Evolutionary conservation across 2,888 invertebrate species (phyloP).

Genomic region (Ormyrus rosae): DNA sequence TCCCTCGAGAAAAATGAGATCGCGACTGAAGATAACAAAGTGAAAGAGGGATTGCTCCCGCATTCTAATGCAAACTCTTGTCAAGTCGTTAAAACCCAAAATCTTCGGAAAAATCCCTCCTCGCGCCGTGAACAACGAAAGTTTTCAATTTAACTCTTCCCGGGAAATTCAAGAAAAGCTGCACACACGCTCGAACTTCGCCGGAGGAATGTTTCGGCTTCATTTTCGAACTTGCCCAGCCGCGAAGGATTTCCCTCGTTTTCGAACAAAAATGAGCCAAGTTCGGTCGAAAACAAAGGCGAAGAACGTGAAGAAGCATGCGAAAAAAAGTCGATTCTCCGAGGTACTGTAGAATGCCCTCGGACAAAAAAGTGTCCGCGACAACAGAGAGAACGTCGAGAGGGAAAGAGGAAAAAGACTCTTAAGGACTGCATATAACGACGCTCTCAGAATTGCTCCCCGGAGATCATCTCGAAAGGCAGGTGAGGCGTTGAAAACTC

Average conservation of each 20-base stretch:
- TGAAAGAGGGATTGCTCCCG: too few relatives aligned
- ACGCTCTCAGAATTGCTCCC: slow-evolving; percentile 27
- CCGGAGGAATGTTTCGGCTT: slow-evolving; percentile 34
- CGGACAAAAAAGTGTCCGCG: slow-evolving; percentile 11
- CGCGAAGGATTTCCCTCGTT: slow-evolving; percentile 1
- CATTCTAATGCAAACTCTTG: slow-evolving; percentile 8
- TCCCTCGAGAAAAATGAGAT: too few relatives aligned
- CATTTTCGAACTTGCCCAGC: slow-evolving; percentile 18
- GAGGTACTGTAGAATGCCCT: slow-evolving; percentile 15
- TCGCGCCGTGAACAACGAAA: slow-evolving; percentile 1
- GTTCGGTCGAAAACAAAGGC: slow-evolving; percentile 12
- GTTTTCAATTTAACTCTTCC: slow-evolving; percentile 41
- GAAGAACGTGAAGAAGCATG: neutral
- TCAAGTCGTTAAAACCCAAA: slow-evolving; percentile 28
- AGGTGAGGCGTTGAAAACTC: slow-evolving; percentile 28
- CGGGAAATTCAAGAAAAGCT: slow-evolving; percentile 28
- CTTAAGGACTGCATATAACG: slow-evolving; percentile 30
- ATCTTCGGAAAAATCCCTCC: slow-evolving; percentile 9
- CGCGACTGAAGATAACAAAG: too few relatives aligned
- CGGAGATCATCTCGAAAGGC: slow-evolving; percentile 28
- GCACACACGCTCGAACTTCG: slow-evolving; percentile 14
- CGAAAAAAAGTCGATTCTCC: slow-evolving; percentile 17
- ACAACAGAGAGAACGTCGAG: neutral
- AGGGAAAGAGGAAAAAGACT: slow-evolving; percentile 1
- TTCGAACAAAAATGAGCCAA: slow-evolving; percentile 16